phyloP scores from a whole-genome alignment of 2,797 vertebrate genomes.

The Smutsia gigantea region DNA sequence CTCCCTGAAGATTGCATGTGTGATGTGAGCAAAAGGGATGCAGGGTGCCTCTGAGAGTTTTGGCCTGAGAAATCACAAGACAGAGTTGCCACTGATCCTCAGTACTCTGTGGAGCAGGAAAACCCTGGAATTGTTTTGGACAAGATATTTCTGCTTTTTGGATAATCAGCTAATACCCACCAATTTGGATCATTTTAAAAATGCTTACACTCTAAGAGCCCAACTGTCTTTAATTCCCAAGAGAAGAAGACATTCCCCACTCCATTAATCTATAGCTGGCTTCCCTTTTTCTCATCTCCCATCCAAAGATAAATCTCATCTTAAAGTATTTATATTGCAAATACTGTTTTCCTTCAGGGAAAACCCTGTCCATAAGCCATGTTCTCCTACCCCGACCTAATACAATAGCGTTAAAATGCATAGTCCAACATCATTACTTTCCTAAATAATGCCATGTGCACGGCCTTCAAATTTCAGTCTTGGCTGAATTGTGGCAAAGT shows the following conservation, averaged over 20 bases:
- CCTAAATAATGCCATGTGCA: background rate
- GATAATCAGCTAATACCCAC: background rate
- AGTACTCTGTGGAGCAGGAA: background rate
- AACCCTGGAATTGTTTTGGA: background rate
- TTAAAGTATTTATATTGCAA: background rate
- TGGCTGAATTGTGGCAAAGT: background rate
- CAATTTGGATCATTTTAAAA: background rate
- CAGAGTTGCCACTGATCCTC: background rate
- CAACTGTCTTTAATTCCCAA: background rate
- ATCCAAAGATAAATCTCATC: background rate
- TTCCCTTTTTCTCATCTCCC: background rate
- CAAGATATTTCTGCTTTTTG: background rate
- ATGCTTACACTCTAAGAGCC: background rate
- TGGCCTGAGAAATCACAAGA: background rate
- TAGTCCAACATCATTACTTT: background rate
- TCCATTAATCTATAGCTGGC: background rate
- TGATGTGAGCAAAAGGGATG: background rate
- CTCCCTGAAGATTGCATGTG: background rate
- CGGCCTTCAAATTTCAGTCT: background rate
- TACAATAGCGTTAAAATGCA: background rate
- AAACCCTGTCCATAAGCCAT: background rate
- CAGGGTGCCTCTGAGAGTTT: background rate
- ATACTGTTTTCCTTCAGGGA: background rate
- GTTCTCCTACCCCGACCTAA: background rate
- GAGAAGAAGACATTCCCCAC: background rate